Evolutionary conservation across 2,888 invertebrate species (phyloP).

Genomic region (Ennomos quercinarius): DNA sequence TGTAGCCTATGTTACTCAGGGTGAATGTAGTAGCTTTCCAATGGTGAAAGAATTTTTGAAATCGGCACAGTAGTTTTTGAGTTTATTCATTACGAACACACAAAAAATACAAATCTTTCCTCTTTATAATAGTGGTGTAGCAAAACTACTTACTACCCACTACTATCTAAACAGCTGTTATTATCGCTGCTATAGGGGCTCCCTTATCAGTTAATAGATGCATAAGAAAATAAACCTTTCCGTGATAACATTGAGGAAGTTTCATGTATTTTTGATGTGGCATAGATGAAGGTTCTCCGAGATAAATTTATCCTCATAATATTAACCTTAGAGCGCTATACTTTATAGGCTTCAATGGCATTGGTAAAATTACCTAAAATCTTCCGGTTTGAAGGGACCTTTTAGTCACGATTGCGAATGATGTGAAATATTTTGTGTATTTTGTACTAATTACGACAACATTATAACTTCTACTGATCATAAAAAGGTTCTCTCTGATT

Average conservation of each 20-base stretch:
- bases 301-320: constrained; percentile 35
- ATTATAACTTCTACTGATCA: no score
- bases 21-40: no score
- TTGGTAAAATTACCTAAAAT: constrained; percentile 19
- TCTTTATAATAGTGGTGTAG: no score
- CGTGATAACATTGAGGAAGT: constrained; percentile 32
- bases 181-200: not conserved
- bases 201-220: constrained; percentile 12
- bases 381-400: constrained; percentile 15
- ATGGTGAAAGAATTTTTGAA: no score
- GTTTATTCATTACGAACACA: no score
- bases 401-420: constrained; percentile 4
- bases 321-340: constrained; percentile 36
- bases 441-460: no score
- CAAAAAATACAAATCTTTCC: no score
- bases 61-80: no score
- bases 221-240: constrained; percentile 26
- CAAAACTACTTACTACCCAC: no score
- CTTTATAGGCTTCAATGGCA: constrained; percentile 30
- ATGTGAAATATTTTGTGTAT: not conserved
- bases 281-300: constrained; percentile 31
- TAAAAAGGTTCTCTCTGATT: no score
- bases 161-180: no score
- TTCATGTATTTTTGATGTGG: constrained; percentile 25
- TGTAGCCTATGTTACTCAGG: no score